Evolutionary conservation across 2,113 vertebrate genomes (phyloP).

Genomic region (Pelusios castaneus): DNA sequence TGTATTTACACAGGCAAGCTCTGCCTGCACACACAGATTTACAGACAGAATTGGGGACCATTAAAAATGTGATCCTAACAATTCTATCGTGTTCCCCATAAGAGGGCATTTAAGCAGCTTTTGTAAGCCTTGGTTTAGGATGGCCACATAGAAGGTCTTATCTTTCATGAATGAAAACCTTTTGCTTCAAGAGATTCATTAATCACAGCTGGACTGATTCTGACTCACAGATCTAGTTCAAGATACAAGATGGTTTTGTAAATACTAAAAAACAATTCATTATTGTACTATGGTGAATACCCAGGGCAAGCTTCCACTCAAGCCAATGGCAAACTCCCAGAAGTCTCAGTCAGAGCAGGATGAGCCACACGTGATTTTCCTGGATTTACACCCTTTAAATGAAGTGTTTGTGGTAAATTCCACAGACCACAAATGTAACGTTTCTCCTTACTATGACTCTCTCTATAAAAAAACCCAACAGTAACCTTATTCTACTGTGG

Average conservation of each 20-base stretch:
- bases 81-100: background rate
- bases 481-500: background rate
- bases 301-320: background rate
- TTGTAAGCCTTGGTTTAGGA: background rate
- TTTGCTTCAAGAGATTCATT: background rate
- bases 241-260: background rate
- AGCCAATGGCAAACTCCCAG: background rate
- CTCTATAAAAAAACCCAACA: background rate
- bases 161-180: background rate
- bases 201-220: background rate
- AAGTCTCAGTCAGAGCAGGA: background rate
- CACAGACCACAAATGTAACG: background rate
- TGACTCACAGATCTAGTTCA: background rate
- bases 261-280: background rate
- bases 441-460: background rate
- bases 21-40: background rate
- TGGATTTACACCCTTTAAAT: rapidly evolving
- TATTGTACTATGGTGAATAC: background rate
- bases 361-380: background rate
- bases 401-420: background rate
- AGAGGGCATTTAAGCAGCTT: background rate
- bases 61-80: background rate
- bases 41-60: background rate
- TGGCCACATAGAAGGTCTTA: background rate
- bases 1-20: background rate